phyloP scores from a whole-genome alignment of 1,140 invertebrate genomes.

The Druon quercuslanigerum region DNA sequence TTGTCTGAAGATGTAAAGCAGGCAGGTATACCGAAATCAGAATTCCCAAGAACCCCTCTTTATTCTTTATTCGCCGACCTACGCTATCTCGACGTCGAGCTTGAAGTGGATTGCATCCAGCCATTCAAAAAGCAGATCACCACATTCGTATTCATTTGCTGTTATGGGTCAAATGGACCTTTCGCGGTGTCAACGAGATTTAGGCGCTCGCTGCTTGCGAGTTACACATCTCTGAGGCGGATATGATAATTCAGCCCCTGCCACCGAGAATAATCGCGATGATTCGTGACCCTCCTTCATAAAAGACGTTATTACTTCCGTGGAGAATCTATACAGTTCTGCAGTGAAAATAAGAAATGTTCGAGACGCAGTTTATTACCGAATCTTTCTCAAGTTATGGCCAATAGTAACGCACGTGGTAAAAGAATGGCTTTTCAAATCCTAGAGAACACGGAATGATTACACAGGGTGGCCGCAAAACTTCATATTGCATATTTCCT shows the following conservation, averaged over 20 bases:
- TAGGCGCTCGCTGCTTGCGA: constrained; percentile 6
- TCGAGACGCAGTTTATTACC: too few species aligned
- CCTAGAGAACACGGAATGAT: too few species aligned
- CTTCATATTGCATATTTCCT: too few species aligned
- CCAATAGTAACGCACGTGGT: too few species aligned
- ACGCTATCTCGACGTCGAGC: background rate
- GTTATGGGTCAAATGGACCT: constrained; percentile 36
- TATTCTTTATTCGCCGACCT: constrained; percentile 11
- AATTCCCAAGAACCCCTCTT: constrained; percentile 19
- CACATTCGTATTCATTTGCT: constrained; percentile 37
- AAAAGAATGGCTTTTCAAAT: too few species aligned
- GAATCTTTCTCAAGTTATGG: too few species aligned
- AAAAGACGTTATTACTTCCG: background rate
- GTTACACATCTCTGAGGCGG: background rate
- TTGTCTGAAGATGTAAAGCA: constrained; percentile 25
- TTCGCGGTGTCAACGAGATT: constrained; percentile 47
- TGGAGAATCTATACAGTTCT: too few species aligned
- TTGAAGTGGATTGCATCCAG: constrained; percentile 27
- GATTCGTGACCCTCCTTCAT: constrained; percentile 9
- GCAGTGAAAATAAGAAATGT: too few species aligned
- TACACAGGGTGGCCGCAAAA: too few species aligned
- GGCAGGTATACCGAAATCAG: constrained; percentile 29
- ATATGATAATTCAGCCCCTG: background rate
- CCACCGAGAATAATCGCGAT: background rate
- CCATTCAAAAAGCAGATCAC: constrained; percentile 30